Evolutionary conservation across 2,113 vertebrate genomes (phyloP).

Genomic region (Merops nubicus): DNA sequence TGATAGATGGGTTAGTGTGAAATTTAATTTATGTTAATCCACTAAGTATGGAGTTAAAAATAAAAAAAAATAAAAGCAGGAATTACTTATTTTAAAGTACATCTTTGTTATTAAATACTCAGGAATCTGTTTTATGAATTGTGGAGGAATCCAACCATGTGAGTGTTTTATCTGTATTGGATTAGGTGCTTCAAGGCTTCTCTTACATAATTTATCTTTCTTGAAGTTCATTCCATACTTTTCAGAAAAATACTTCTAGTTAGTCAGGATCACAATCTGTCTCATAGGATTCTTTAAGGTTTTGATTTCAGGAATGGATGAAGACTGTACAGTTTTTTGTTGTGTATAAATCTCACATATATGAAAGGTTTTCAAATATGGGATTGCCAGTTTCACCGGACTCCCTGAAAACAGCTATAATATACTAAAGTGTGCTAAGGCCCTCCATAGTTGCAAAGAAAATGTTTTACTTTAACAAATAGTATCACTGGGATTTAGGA

Average conservation of each 20-base stretch:
- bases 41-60: background rate
- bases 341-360: background rate
- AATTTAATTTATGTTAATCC: conserved; percentile 25
- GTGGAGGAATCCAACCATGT: background rate
- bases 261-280: background rate
- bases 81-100: background rate
- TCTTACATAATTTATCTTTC: background rate
- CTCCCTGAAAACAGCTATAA: background rate
- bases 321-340: background rate
- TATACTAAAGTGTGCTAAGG: background rate
- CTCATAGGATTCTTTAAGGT: background rate
- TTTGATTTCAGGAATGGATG: background rate
- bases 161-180: background rate
- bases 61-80: background rate
- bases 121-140: background rate
- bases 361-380: background rate
- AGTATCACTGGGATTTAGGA: background rate
- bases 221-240: background rate
- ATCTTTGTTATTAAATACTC: background rate
- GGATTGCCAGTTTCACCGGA: background rate
- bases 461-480: background rate
- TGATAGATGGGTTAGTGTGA: background rate
- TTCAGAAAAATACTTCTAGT: background rate
- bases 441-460: background rate
- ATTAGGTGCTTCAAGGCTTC: background rate